These are phyloP conservation scores for Laupala kohalensis DNA, from an alignment of 1,140 invertebrate species.

Conservation along the genomic window DNA sequence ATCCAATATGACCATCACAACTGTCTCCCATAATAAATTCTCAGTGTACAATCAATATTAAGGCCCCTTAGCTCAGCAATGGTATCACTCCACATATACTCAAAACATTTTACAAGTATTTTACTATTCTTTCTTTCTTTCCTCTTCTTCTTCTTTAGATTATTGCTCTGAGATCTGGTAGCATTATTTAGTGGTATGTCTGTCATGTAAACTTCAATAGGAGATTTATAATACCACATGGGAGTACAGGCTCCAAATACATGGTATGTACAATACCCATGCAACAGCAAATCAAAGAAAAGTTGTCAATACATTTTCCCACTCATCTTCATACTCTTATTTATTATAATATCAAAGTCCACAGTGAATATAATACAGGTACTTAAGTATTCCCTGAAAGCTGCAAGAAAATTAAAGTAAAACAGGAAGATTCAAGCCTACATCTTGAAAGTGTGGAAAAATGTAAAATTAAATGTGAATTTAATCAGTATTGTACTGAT, in stretches of 20 bases:
- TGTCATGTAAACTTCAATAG: background rate
- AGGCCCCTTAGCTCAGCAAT: slow-evolving; percentile 13
- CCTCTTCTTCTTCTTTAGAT: slow-evolving; percentile 4
- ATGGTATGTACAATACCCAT: background rate
- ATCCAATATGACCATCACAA: background rate
- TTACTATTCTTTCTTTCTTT: background rate
- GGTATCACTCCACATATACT: slow-evolving; percentile 5
- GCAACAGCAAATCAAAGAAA: background rate
- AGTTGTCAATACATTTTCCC: background rate
- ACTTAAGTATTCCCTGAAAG: background rate
- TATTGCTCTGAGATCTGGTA: slow-evolving; percentile 13
- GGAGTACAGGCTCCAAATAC: background rate
- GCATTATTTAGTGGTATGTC: background rate
- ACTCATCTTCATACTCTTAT: background rate
- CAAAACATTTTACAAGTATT: background rate
- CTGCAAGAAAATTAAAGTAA: background rate
- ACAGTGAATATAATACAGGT: background rate
- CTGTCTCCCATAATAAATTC: background rate
- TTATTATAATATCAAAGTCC: background rate
- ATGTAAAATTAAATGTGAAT: background rate
- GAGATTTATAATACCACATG: background rate
- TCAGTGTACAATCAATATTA: slow-evolving; percentile 7
- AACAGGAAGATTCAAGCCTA: background rate
- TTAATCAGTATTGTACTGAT: background rate
- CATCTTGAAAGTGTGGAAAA: background rate